Evolutionary conservation across 2,113 vertebrate genomes (phyloP), one percentile per base, ranked within the genome.

Genomic region (Zeus faber): DNA sequence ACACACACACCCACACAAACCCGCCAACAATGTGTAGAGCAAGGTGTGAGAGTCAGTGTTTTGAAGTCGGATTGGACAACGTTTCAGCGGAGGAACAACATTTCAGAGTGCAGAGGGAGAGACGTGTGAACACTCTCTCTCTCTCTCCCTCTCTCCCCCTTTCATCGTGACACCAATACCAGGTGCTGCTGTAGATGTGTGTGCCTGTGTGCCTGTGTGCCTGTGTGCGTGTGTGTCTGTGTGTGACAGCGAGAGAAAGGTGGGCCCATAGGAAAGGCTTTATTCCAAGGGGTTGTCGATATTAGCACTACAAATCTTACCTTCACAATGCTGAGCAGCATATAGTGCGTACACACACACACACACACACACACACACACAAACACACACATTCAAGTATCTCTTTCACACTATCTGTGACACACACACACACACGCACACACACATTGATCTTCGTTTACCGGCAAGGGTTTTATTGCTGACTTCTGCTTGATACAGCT

Each of bases 301-400:
- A 87, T 85, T 87, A 76, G 74, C 52, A 73, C 80, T 67, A 87
- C 85, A 87, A 87, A 87, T 87, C 80, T 85, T 68, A 65, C 70
- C 71, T 85, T 65, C 71, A 76, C 67, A 72, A 60, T 18, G 40
- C 74, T 68, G 67, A 83, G 69, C 60, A 75, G 68, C 75, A 72
- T 68, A 70, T 51, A 57, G 49, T 20, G 58, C 49, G 54, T 63
- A 55, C 56, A 25, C 37, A n/a, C 67, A 41, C 39, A 35, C 37
- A 29, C 50, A 37, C 7, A 50, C 44, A 47, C 23, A 26, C 45
- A 47, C 45, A 47, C 45, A 47, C 23, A 47, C 45, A 47, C 45
- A 26, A 22, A 26, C 14, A 24, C 44, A 64, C 27, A 67, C 23
- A 21, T 35, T 41, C 64, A 56, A 6, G 10, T 26, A 54, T n/a